Base-by-base conservation (phyloP, 2,113 vertebrate species). In the Peromyscus maniculatus region DNA sequence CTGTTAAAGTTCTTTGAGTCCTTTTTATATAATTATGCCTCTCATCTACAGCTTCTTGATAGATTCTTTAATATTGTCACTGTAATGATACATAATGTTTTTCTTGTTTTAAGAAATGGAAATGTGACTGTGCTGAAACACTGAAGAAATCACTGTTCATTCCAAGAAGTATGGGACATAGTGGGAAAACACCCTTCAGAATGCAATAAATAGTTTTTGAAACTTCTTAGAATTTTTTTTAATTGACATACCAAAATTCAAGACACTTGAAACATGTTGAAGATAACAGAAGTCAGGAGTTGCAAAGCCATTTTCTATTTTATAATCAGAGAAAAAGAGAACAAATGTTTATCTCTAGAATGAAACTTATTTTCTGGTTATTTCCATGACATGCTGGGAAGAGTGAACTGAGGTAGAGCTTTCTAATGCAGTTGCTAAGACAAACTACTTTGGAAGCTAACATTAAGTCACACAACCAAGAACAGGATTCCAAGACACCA, bases 241-340 rank as follows among this genome's bases (percentile, higher is more conserved):
- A 24, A 36, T 83, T 75, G 49, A 1, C 89, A 64, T 69, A 67
- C 46, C 49, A 87, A 92, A 83, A 93, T 87, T 93, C 55, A 94
- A 19, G n/a, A 79, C n/a, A 94, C 11, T 92, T 93, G 36, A 66
- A 95, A 96, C 66, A 75, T 84, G 9, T 33, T 78, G 39, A 91
- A 97, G 11, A 67, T 66, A 93, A 84, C 78, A 93, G 26, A 74
- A 94, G 16, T 6, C 39, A 95, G 24, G 36, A 89, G 28, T 78
- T 78, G 43, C 67, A 52, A 91, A 94, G 28, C n/a, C 33, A 64
- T 95, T 96, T 97, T 79, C 31, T 94, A 59, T 84, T 91, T 92
- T 80, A 43, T 24, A 93, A 83, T 87, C 66, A 92, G 92, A 92
- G 26, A 36, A 67, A 79, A 91, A 46, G 36, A 91, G 13, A 31